Evolutionary conservation across 1,140 invertebrate genomes (phyloP).

Genomic region (Papilio xuthus): DNA sequence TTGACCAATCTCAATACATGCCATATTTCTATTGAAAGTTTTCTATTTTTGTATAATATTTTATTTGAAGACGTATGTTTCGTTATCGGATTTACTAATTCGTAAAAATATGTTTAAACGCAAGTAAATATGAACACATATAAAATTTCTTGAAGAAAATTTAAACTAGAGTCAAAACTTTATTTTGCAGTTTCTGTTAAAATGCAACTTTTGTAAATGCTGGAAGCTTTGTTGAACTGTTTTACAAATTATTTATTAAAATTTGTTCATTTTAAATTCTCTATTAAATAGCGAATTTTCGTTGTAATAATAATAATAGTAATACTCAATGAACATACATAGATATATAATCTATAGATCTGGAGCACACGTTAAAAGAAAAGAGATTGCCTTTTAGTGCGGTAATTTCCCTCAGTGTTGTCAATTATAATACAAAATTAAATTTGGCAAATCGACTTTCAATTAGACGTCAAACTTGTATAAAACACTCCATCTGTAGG

Average conservation of each 20-base stretch:
- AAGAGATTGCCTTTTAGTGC: too few relatives aligned
- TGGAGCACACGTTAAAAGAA: too few relatives aligned
- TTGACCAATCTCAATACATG: not conserved
- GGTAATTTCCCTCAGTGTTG: too few relatives aligned
- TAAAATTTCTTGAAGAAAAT: too few relatives aligned
- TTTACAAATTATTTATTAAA: conserved; percentile 48
- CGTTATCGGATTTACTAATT: not conserved
- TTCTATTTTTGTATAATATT: not conserved
- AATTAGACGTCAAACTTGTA: too few relatives aligned
- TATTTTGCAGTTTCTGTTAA: not conserved
- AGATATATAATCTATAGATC: too few relatives aligned
- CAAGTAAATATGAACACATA: too few relatives aligned
- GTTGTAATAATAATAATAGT: conserved; percentile 40
- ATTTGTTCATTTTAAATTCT: conserved; percentile 48
- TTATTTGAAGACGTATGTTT: not conserved
- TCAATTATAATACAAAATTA: too few relatives aligned
- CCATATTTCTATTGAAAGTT: not conserved
- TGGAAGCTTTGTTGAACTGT: conserved; percentile 36
- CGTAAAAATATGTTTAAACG: too few relatives aligned
- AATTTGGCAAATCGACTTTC: too few relatives aligned
- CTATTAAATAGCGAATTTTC: conserved; percentile 66
- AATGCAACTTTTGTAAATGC: conserved; percentile 5
- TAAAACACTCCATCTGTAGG: too few relatives aligned
- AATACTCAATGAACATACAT: conserved; percentile 59
- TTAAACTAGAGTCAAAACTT: not conserved